Base-by-base conservation (phyloP, 2,888 invertebrate genomes). In the Crossocerus cetratus region DNA sequence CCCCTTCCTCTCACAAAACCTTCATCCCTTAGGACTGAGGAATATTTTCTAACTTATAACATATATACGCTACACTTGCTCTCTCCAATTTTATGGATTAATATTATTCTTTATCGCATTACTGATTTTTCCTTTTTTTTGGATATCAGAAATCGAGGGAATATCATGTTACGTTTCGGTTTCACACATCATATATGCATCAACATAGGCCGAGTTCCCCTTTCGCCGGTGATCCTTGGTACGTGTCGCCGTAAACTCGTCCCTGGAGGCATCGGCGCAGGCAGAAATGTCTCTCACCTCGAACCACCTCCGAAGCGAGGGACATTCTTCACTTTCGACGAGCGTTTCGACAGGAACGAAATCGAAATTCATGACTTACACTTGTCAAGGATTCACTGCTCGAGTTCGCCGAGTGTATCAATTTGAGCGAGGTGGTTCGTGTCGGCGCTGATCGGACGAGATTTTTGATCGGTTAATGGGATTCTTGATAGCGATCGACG, bases 231-330 rank as follows among this genome's bases (percentile, higher is more conserved):
- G 61, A 60, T 58, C 57, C 66, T 76, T 59, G 60, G 16, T 11
- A 49, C 49, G 60, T 8, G 56, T 23, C 60, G 78, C 81, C 71
- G 77, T 85, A 86, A 85, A 85, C 69, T 72, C 69, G 71, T 69
- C 82, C 76, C 74, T 49, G 54, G 76, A 80, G 81, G 84, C 80
- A 83, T 74, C 58, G 76, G 65, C 32, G 57, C 66, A 69, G 56
- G 75, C 75, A 32, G 8, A 32, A 32, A 11, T 32, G 8, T 32
- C 69, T 43, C 68, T 73, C 69, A 22, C 14, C 65, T 32, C 32
- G 74, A 62, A 73, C 44, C 69, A 70, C 75, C 73, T 74, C 66
- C 72, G 32, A 32, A 32, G 32, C 8, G 32, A 32, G 32, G 11
- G 3, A 69, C 64, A 60, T 72, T 74, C 71, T 65, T 65, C 69